phyloP scores from a whole-genome alignment of 2,797 vertebrate species.

The Psittacula derbiana region DNA sequence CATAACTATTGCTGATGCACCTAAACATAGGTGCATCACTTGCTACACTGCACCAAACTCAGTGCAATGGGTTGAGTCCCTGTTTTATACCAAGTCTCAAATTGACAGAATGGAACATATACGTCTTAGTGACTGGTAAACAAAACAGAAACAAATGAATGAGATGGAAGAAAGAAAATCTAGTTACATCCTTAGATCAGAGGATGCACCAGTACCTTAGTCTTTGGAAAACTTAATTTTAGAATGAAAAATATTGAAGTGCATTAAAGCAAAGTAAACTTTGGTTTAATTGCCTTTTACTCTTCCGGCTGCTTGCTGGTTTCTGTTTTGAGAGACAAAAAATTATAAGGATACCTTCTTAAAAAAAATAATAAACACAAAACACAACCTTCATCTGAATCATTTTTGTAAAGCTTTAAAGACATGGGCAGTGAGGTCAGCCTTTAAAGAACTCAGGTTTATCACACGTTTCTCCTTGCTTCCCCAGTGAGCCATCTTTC shows the following conservation, averaged over 20 bases:
- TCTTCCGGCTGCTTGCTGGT: background rate
- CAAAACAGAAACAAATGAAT: background rate
- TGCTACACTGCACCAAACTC: background rate
- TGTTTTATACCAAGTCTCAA: background rate
- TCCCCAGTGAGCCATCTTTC: background rate
- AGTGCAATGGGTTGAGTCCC: background rate
- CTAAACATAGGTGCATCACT: background rate
- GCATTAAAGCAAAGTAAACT: background rate
- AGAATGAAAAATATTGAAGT: background rate
- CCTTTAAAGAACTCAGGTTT: background rate
- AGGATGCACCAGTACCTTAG: background rate
- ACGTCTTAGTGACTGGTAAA: background rate
- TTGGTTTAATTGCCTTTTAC: background rate
- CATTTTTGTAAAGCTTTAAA: background rate
- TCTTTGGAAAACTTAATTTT: background rate
- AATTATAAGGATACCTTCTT: background rate
- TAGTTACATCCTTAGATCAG: background rate
- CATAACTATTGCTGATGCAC: background rate
- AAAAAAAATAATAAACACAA: background rate
- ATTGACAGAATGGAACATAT: rapidly evolving
- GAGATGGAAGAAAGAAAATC: background rate
- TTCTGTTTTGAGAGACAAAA: background rate
- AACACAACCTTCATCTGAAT: background rate
- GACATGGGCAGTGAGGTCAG: background rate
- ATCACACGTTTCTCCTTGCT: background rate